Evolutionary conservation across 2,888 invertebrate species (phyloP), one percentile per base, ranked within the genome.

Genomic region (Macroteleia sp.): DNA sequence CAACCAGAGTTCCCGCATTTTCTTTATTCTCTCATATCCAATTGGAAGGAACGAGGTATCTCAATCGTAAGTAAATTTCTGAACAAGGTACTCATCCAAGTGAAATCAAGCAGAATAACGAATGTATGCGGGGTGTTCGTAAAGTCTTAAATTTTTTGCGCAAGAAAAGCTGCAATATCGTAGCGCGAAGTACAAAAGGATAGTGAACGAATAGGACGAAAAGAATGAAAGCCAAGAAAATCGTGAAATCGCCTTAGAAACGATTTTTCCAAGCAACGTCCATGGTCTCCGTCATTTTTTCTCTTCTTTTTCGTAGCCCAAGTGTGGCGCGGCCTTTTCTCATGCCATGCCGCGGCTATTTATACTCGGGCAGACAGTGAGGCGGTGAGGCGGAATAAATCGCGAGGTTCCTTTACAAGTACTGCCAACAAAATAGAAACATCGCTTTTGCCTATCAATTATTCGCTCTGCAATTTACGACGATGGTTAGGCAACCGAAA

Each of bases 391-490:
- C n/a, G n/a, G n/a, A n/a, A n/a, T n/a, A n/a, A n/a, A n/a, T n/a
- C n/a, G n/a, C n/a, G n/a, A n/a, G n/a, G n/a, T n/a, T n/a, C n/a
- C 86, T 87, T 88, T 85, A 87, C 87, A 87, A 89, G 87, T 85
- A 85, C 87, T 90, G 90, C 88, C 90, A 88, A 88, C 89, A 86
- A 89, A 90, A 90, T 88, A 87, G 88, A 90, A 89, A 90, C 90
- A 89, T 89, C 86, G 88, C 84, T 84, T 85, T 87, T 83, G 87
- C 87, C 90, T 90, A 90, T 91, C 90, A 90, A 91, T 91, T 91
- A 90, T 91, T 90, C 87, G 86, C 81, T 82, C 76, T 81, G 87
- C 86, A 89, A 90, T 90, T 89, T 90, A 86, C 85, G 86, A 81
- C 73, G 77, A 70, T 75, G 79, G 73, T 69, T 73, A 57, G 73